phyloP scores from a whole-genome alignment of 2,113 vertebrate species.

The Sarotherodon lohbergeri region DNA sequence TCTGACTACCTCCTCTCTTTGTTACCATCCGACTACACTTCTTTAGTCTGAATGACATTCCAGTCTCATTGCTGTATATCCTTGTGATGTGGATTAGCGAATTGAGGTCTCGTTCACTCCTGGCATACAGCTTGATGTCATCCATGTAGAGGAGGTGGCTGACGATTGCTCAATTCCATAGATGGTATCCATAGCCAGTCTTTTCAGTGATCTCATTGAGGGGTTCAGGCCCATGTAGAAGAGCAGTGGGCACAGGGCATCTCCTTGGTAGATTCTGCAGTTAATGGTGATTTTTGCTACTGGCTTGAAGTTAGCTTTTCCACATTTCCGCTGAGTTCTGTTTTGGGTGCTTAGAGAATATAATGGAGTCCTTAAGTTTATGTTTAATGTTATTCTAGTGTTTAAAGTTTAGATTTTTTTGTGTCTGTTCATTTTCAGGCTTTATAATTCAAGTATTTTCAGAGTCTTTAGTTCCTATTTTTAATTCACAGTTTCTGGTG shows the following conservation, averaged over 20 bases:
- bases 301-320: not conserved
- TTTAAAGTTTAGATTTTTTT: too few species aligned
- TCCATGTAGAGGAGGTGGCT: not conserved
- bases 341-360: not conserved
- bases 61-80: not conserved
- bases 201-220: not conserved
- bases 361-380: too few species aligned
- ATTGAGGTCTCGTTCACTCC: not conserved
- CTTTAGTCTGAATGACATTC: not conserved
- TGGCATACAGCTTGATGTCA: not conserved
- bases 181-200: not conserved
- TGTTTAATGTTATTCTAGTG: too few species aligned
- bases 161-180: not conserved
- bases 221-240: not conserved
- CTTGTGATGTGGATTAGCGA: not conserved
- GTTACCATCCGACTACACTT: not conserved
- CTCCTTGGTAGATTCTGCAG: not conserved
- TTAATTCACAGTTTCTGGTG: too few species aligned
- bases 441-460: too few species aligned
- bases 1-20: not conserved
- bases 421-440: too few species aligned
- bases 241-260: not conserved
- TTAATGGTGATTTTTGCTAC: not conserved
- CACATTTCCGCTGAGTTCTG: not conserved
- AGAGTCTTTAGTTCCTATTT: too few species aligned